Conservation (phyloP, 2,888 invertebrate genomes). For the Brachyopa scutellaris region DNA sequence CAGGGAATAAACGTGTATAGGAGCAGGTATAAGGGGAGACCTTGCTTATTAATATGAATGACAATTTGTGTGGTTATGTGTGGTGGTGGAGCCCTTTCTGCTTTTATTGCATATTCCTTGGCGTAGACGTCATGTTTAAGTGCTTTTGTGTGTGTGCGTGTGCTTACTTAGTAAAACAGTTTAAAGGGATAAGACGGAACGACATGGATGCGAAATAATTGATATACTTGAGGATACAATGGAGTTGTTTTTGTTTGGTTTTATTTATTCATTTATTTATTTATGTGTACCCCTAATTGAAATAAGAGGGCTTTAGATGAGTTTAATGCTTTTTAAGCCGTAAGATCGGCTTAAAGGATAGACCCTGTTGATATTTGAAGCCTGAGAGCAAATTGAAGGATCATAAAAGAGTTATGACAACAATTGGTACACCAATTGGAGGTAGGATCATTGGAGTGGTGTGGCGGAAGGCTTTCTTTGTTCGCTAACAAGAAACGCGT, state of each 20-base stretch:
- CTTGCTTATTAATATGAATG: conserved; percentile 49
- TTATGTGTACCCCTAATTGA: conserved; percentile 43
- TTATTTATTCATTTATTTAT: conserved; percentile 12
- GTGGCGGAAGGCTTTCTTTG: no score
- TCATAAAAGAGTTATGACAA: neutral
- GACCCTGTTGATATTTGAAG: neutral
- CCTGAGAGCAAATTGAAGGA: neutral
- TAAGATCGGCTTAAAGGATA: neutral
- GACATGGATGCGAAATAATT: conserved; percentile 18
- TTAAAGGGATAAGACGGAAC: conserved; percentile 21
- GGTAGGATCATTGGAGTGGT: no score
- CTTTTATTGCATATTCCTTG: neutral
- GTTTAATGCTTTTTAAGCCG: conserved; percentile 18
- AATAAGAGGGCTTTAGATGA: conserved; percentile 9
- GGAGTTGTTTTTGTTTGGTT: conserved; percentile 17
- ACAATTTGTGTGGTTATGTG: neutral
- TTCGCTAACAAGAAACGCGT: no score
- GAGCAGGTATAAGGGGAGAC: neutral
- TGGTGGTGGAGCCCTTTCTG: neutral
- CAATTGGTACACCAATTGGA: no score
- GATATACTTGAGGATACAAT: conserved; percentile 24
- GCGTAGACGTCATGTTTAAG: neutral
- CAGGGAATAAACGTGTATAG: no score
- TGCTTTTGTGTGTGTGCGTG: neutral
- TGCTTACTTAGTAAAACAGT: conserved; percentile 2